A percentile compares a stretch with the other conserved stretches of the same genome.
Evolutionary conservation across 2,888 invertebrate species (phyloP).

Genomic region (Itoplectis maculator): DNA sequence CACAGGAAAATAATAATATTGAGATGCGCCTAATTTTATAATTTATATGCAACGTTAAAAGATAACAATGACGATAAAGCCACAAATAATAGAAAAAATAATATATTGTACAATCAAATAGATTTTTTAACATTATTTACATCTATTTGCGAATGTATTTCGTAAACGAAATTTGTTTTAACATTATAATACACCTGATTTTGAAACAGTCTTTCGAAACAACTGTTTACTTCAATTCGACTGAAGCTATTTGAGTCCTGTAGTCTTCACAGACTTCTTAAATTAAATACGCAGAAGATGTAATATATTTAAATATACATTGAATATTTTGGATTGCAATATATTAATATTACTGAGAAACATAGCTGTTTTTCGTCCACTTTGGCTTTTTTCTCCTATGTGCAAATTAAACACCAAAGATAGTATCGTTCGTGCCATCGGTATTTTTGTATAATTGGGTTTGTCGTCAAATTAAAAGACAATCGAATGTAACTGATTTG

Average conservation of each 20-base stretch:
- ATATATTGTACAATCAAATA: background rate
- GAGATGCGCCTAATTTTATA: no score
- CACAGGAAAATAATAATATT: no score
- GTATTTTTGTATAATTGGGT: background rate
- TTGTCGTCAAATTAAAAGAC: background rate
- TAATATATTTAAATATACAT: slow-evolving; percentile 7
- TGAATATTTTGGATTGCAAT: background rate
- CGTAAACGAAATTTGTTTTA: background rate
- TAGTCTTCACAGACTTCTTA: background rate
- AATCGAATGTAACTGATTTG: background rate
- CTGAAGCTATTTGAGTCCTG: background rate
- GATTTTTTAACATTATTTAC: background rate
- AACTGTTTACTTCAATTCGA: background rate
- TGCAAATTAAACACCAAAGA: background rate
- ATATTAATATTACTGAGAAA: background rate
- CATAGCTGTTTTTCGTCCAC: background rate
- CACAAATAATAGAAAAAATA: no score
- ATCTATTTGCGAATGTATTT: background rate
- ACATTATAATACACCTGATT: background rate
- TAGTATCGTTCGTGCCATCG: background rate
- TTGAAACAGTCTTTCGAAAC: background rate
- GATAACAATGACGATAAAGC: no score
- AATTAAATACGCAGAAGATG: background rate
- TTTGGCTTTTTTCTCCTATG: background rate
- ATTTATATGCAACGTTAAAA: no score